Conservation (phyloP, 2,888 invertebrate species). For the Choreutis nemorana region DNA sequence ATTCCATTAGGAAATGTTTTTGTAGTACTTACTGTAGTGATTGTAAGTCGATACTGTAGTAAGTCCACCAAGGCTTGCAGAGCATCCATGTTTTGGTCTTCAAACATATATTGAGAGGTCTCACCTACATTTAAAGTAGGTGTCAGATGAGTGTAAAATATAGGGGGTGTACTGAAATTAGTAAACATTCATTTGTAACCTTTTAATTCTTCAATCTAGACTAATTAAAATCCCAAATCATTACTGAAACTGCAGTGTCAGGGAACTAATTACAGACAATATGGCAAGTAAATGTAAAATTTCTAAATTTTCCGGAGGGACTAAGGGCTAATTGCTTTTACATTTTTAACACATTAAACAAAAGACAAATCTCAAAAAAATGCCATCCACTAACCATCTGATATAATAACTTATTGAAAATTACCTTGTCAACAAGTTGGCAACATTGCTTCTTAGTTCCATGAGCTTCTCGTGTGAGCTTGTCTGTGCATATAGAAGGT, state of each 20-base stretch:
- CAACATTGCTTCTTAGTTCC: slow-evolving; percentile 79
- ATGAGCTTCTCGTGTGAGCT: slow-evolving; percentile 67
- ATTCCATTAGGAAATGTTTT: too few relatives aligned
- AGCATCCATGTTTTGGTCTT: slow-evolving; percentile 81
- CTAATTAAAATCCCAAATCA: too few relatives aligned
- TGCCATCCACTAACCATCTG: background rate
- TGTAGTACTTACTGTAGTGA: slow-evolving; percentile 48
- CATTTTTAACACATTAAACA: slow-evolving; percentile 1
- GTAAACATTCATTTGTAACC: too few relatives aligned
- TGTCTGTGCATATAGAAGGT: slow-evolving; percentile 70
- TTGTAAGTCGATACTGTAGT: slow-evolving; percentile 70
- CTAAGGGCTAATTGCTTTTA: background rate
- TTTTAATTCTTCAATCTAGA: too few relatives aligned
- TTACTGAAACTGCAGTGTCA: background rate
- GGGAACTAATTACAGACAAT: background rate
- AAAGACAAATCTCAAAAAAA: background rate
- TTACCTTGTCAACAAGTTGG: slow-evolving; percentile 80
- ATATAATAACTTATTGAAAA: background rate
- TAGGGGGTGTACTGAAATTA: slow-evolving; percentile 72
- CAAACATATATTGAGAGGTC: slow-evolving; percentile 61
- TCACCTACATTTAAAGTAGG: slow-evolving; percentile 60
- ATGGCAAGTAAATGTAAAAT: background rate
- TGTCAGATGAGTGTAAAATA: slow-evolving; percentile 75
- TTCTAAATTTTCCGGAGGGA: background rate
- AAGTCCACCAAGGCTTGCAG: slow-evolving; percentile 76